Percentiles rank a stretch among this genome's conserved stretches.
Conservation (phyloP, 1,140 invertebrate species). For the Eriocheir sinensis region DNA sequence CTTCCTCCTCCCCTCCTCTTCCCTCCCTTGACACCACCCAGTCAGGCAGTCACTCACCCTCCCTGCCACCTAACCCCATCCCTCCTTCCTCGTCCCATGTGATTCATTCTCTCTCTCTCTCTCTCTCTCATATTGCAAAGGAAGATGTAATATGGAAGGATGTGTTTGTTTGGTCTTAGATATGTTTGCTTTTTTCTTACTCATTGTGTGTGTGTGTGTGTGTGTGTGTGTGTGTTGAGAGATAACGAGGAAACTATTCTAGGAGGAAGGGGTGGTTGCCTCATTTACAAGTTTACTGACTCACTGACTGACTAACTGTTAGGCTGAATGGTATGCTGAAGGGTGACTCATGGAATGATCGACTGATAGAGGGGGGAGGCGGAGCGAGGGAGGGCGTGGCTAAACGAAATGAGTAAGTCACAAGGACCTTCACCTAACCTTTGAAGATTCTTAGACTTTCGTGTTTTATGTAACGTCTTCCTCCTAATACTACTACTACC, state of each 20-base stretch:
- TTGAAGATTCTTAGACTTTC: background rate
- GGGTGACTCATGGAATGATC: background rate
- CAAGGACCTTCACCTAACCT: background rate
- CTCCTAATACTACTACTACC: no score
- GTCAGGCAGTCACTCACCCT: background rate
- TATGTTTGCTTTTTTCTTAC: no score
- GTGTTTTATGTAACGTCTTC: background rate
- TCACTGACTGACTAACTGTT: no score
- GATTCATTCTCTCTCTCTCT: slow-evolving; percentile 7
- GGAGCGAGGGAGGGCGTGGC: background rate
- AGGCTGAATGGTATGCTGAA: no score
- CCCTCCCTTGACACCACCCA: background rate
- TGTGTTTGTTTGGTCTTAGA: no score
- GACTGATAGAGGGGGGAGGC: background rate
- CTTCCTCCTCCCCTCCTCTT: background rate
- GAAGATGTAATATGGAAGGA: no score
- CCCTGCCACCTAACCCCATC: background rate
- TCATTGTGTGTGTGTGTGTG: background rate
- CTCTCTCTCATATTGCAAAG: no score
- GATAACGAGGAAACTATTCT: background rate
- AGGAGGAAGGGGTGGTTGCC: no score
- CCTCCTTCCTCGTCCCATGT: background rate
- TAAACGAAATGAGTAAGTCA: background rate
- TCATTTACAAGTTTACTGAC: no score
- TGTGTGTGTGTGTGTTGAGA: background rate